These are phyloP conservation scores for Peromyscus melanophrys DNA, from an alignment of 2,797 vertebrate genomes.

Conservation along the genomic window DNA sequence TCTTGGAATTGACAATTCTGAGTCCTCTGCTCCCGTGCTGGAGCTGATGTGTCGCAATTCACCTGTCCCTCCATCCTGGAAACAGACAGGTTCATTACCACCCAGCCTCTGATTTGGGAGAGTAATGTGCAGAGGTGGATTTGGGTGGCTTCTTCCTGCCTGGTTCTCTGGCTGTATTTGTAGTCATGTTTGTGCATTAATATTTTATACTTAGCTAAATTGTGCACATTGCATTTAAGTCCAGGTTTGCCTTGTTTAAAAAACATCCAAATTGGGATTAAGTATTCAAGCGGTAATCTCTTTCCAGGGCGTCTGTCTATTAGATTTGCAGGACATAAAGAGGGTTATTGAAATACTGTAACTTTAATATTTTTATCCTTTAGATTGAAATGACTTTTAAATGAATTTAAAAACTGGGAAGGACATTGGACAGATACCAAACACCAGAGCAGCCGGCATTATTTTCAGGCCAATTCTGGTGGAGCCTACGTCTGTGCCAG, in stretches of 20 bases:
- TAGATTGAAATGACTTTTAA: conserved; percentile 88
- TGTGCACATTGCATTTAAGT: conserved; percentile 87
- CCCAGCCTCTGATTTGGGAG: conserved; percentile 76
- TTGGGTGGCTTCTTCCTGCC: conserved; percentile 83
- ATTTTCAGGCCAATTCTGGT: conserved; percentile 83
- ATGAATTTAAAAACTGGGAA: conserved; percentile 87
- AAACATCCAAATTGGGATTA: conserved; percentile 90
- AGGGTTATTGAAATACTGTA: conserved; percentile 87
- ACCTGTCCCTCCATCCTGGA: conserved; percentile 53
- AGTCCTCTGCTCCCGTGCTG: background rate
- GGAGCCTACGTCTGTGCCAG: conserved; percentile 79
- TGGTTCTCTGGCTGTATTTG: conserved; percentile 87
- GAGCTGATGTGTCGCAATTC: background rate
- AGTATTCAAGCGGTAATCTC: conserved; percentile 91
- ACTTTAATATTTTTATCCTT: conserved; percentile 86
- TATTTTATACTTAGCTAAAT: conserved; percentile 89
- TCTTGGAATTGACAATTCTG: background rate
- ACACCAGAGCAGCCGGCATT: conserved; percentile 84
- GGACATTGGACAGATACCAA: conserved; percentile 87
- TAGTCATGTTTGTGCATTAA: conserved; percentile 90
- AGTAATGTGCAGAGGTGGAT: conserved; percentile 81
- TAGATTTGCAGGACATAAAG: conserved; percentile 89
- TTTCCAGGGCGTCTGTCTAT: conserved; percentile 87
- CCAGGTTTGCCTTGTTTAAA: conserved; percentile 90
- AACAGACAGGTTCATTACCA: conserved; percentile 41